Conservation (phyloP, 1,140 invertebrate genomes). For the Marisa cornuarietis region DNA sequence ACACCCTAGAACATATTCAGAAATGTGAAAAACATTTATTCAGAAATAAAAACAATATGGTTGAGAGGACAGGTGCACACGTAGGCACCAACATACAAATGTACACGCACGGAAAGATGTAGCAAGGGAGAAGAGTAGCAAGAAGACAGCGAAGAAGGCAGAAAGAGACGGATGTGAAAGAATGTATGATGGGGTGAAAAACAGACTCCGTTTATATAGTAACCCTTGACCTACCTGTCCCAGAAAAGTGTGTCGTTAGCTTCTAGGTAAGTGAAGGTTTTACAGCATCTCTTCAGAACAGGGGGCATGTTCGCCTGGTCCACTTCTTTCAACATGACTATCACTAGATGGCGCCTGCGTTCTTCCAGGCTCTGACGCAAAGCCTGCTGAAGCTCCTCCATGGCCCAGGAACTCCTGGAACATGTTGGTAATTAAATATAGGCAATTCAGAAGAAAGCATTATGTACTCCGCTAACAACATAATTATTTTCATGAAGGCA, state of each 20-base stretch:
- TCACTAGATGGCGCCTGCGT: constrained; percentile 47
- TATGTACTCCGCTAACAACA: background rate
- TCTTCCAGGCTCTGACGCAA: constrained; percentile 53
- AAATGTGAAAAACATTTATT: too few species aligned
- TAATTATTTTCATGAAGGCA: background rate
- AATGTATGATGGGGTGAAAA: too few species aligned
- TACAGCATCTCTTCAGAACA: constrained; percentile 89
- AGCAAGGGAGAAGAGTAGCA: too few species aligned
- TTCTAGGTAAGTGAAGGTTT: constrained; percentile 86
- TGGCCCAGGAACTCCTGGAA: constrained; percentile 85
- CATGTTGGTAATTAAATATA: background rate
- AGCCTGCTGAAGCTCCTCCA: constrained; percentile 80
- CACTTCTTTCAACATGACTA: constrained; percentile 46
- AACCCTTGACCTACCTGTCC: constrained; percentile 31
- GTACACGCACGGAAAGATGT: too few species aligned
- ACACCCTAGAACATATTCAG: too few species aligned
- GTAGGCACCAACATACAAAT: too few species aligned
- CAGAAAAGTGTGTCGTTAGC: constrained; percentile 49
- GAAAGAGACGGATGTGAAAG: too few species aligned
- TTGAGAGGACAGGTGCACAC: too few species aligned
- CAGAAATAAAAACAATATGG: too few species aligned
- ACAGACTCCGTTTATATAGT: too few species aligned
- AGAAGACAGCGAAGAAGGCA: too few species aligned
- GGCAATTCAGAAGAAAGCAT: too few species aligned
- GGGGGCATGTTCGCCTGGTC: constrained; percentile 79